Percentiles rank a stretch among this genome's conserved stretches.
phyloP scores from a whole-genome alignment of 2,797 vertebrate genomes.

The Botia kubotai region DNA sequence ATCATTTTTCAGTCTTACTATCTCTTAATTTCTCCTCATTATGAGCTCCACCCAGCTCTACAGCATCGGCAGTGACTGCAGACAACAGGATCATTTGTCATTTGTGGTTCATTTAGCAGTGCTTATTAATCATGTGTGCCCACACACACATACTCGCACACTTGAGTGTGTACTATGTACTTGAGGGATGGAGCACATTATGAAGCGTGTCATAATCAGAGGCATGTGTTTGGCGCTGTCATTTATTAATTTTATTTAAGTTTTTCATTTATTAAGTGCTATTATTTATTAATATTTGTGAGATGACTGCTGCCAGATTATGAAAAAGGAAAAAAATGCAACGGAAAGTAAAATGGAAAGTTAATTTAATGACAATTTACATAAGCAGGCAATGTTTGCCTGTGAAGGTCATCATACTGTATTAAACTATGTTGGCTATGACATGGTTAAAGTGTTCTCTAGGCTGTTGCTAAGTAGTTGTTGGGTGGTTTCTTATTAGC shows the following conservation, averaged over 20 bases:
- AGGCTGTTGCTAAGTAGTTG: too few relatives aligned
- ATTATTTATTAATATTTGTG: background rate
- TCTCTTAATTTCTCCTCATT: slow-evolving; percentile 16
- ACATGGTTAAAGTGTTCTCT: too few relatives aligned
- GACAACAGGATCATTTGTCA: slow-evolving; percentile 19
- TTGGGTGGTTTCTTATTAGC: too few relatives aligned
- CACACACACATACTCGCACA: slow-evolving; percentile 12
- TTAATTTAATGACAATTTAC: too few relatives aligned
- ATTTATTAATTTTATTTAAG: too few relatives aligned
- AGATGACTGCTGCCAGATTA: background rate
- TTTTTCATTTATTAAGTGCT: background rate
- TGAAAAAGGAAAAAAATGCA: background rate
- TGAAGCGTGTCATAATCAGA: slow-evolving; percentile 19
- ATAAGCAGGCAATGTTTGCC: too few relatives aligned
- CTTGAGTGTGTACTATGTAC: background rate
- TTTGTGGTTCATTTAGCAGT: slow-evolving; percentile 19
- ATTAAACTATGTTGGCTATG: too few relatives aligned
- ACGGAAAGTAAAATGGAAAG: background rate
- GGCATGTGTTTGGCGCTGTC: background rate
- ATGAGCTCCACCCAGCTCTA: background rate
- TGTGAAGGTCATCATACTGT: too few relatives aligned
- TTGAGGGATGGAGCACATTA: background rate
- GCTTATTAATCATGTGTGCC: slow-evolving; percentile 45
- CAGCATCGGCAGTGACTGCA: slow-evolving; percentile 22
- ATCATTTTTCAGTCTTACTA: slow-evolving; percentile 12